Percentiles rank a stretch among this genome's conserved stretches.
phyloP scores from a whole-genome alignment of 2,797 vertebrate species.

The Pogoniulus pusillus region DNA sequence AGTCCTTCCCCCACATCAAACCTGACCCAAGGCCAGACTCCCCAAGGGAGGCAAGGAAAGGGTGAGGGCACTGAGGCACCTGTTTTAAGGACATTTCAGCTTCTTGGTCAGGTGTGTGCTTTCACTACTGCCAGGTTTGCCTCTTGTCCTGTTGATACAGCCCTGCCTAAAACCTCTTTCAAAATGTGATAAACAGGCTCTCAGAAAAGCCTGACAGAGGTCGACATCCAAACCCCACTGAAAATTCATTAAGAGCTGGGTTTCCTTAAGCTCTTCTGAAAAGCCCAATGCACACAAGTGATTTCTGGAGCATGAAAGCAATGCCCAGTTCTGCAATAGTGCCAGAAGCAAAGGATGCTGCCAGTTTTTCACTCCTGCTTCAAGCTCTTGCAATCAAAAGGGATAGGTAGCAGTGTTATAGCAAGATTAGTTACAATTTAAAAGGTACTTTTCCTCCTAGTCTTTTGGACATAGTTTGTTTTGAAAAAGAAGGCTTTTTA shows the following conservation, averaged over 20 bases:
- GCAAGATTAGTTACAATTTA: background rate
- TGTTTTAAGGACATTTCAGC: background rate
- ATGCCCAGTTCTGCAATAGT: background rate
- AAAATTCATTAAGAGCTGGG: background rate
- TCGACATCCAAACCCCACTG: background rate
- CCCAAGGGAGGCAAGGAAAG: background rate
- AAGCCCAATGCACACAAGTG: background rate
- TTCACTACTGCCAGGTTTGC: background rate
- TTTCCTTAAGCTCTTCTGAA: background rate
- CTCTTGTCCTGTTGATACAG: background rate
- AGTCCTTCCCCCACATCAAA: background rate
- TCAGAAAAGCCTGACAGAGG: background rate
- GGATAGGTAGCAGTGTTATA: background rate
- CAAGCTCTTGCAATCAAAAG: background rate
- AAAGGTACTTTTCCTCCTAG: background rate
- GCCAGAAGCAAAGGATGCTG: background rate
- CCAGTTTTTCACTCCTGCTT: background rate
- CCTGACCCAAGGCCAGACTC: rapidly evolving
- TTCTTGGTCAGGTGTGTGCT: background rate
- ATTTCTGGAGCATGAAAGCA: background rate
- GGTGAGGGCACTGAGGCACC: rapidly evolving
- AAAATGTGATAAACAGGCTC: background rate
- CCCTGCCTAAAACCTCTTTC: background rate
- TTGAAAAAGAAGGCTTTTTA: background rate
- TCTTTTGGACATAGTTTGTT: background rate